phyloP scores from a whole-genome alignment of 2,888 invertebrate species.

The Argynnis bischoffii region DNA sequence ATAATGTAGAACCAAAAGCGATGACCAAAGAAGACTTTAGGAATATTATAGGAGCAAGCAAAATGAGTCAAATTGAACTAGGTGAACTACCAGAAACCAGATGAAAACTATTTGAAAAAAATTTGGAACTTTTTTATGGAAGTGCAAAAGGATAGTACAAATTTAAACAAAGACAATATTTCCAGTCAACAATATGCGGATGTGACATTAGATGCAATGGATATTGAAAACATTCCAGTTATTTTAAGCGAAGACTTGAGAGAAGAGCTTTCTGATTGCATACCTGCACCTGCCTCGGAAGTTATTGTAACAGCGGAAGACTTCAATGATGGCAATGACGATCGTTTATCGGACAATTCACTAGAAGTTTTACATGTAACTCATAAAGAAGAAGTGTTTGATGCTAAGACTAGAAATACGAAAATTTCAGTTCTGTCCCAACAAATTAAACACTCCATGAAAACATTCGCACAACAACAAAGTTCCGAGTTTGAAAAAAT shows the following conservation, averaged over 20 bases:
- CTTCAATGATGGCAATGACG: background rate
- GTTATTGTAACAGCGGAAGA: conserved; percentile 1
- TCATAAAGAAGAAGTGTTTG: conserved; percentile 9
- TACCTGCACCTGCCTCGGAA: background rate
- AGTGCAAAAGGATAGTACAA: background rate
- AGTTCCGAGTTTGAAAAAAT: background rate
- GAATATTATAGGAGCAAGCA: background rate
- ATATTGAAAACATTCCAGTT: background rate
- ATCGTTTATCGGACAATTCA: conserved; percentile 2
- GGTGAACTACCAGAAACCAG: too few species aligned
- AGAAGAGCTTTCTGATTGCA: background rate
- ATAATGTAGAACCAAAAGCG: background rate
- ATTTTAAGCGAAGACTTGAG: background rate
- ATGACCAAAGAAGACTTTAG: conserved; percentile 7
- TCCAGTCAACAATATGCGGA: conserved; percentile 6
- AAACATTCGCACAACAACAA: background rate
- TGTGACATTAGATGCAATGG: background rate
- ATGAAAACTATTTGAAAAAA: background rate
- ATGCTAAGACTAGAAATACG: conserved; percentile 1
- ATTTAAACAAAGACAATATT: background rate
- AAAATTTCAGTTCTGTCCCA: background rate
- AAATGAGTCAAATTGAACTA: too few species aligned
- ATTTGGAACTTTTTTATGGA: background rate
- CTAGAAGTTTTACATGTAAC: conserved; percentile 9
- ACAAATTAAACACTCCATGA: background rate